Evolutionary conservation across 2,888 invertebrate species (phyloP).

Genomic region (Volucella inflata): DNA sequence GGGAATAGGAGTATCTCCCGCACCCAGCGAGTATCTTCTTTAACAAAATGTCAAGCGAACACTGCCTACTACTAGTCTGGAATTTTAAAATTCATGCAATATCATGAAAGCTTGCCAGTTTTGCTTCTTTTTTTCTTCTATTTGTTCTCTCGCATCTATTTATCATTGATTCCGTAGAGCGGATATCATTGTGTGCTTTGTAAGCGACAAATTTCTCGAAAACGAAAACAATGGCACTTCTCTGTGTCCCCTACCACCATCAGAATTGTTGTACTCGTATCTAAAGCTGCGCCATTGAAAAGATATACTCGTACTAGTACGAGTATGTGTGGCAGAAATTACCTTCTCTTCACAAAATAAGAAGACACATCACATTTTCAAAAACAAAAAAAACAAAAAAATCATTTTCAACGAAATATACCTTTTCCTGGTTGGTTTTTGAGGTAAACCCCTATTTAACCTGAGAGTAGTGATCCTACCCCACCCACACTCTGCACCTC

Average conservation of each 20-base stretch:
- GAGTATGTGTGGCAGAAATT: not conserved
- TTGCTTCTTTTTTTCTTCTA: not conserved
- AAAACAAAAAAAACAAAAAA: not conserved
- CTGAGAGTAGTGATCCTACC: not conserved
- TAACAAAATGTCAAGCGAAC: too few relatives aligned
- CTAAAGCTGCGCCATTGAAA: too few relatives aligned
- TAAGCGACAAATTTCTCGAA: constrained; percentile 13
- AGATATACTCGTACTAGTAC: not conserved
- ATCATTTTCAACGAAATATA: not conserved
- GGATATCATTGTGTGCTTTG: constrained; percentile 1
- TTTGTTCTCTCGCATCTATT: not conserved
- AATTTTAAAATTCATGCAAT: too few relatives aligned
- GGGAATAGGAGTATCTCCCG: too few relatives aligned
- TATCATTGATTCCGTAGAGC: not conserved
- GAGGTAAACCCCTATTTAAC: not conserved
- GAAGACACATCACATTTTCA: not conserved
- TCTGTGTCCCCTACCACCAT: not conserved
- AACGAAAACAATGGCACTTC: constrained; percentile 3
- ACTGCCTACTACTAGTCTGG: too few relatives aligned
- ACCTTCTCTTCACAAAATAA: not conserved
- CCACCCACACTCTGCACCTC: too few relatives aligned
- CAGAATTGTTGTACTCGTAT: too few relatives aligned
- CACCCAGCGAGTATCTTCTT: too few relatives aligned
- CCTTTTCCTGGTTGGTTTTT: not conserved
- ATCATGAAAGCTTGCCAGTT: too few relatives aligned